Conservation (phyloP, 2,113 vertebrate species). For the Symphodus melops region DNA sequence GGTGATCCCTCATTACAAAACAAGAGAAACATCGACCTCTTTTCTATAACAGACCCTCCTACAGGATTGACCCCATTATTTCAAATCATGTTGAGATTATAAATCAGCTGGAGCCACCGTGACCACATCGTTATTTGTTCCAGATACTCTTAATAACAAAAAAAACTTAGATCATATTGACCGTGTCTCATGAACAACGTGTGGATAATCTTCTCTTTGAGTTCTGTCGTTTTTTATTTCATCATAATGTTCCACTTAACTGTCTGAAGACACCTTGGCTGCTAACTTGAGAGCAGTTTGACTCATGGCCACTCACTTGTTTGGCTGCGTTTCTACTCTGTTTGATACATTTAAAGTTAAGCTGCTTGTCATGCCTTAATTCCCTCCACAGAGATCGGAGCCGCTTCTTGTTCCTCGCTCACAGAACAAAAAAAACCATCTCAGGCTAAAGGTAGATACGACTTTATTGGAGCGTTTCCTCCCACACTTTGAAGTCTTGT, state of each 20-base stretch:
- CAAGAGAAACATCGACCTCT: conserved; percentile 14
- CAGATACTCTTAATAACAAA: background rate
- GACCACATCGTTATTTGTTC: background rate
- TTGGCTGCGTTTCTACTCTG: conserved; percentile 26
- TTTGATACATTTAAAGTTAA: conserved; percentile 46
- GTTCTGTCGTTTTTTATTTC: background rate
- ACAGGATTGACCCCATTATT: conserved; percentile 32
- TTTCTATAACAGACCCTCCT: conserved; percentile 15
- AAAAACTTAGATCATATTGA: too few species aligned
- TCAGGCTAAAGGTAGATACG: background rate
- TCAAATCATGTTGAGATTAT: conserved; percentile 16
- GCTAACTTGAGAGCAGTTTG: conserved; percentile 2
- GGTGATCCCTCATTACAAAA: conserved; percentile 22
- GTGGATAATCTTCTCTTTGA: background rate
- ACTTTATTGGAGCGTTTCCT: background rate
- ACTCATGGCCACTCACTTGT: conserved; percentile 3
- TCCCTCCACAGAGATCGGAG: conserved; percentile 22
- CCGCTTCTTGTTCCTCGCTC: conserved; percentile 21
- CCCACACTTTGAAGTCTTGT: background rate
- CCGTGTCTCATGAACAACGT: background rate
- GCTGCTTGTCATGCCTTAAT: conserved; percentile 30
- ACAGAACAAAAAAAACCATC: background rate
- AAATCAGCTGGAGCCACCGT: background rate
- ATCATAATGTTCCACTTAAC: background rate
- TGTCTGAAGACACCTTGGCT: conserved; percentile 32